Evolutionary conservation across 2,113 vertebrate species (phyloP).

Genomic region (Halcyon senegalensis): DNA sequence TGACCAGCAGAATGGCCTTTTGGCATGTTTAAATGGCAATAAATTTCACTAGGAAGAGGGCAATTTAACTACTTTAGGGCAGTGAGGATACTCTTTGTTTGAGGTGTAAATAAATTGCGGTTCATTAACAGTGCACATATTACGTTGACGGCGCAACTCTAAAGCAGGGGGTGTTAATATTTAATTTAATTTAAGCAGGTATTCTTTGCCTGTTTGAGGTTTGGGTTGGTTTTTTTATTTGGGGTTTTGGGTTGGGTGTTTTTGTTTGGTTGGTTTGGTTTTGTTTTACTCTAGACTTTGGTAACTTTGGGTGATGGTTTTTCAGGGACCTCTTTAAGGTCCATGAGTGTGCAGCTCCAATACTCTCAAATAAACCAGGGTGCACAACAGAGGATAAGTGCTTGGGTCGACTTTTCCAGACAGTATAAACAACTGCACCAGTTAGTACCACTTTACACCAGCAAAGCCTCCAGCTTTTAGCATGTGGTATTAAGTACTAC

Average conservation of each 20-base stretch:
- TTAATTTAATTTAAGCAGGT: constrained; percentile 73
- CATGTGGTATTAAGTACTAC: constrained; percentile 13
- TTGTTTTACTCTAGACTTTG: background rate
- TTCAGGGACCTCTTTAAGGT: background rate
- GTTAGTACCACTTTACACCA: background rate
- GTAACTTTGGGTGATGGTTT: constrained; percentile 11
- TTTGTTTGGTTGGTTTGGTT: background rate
- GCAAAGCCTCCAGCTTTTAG: background rate
- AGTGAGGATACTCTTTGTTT: constrained; percentile 83
- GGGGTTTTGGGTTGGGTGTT: background rate
- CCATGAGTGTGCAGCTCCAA: background rate
- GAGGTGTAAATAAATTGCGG: constrained; percentile 93
- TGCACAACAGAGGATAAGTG: background rate
- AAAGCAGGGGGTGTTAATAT: constrained; percentile 77
- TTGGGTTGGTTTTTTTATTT: background rate
- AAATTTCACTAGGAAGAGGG: constrained; percentile 88
- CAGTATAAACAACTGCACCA: background rate
- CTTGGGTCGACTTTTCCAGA: background rate
- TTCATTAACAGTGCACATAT: constrained; percentile 82
- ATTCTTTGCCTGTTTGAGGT: constrained; percentile 45
- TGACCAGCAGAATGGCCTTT: constrained; percentile 89
- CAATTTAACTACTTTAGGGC: constrained; percentile 82
- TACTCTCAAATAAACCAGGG: background rate
- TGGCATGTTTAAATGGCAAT: constrained; percentile 99
- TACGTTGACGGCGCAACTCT: constrained; percentile 64